Base-by-base conservation (phyloP, 2,113 vertebrate genomes). In the Terrapene triunguis region DNA sequence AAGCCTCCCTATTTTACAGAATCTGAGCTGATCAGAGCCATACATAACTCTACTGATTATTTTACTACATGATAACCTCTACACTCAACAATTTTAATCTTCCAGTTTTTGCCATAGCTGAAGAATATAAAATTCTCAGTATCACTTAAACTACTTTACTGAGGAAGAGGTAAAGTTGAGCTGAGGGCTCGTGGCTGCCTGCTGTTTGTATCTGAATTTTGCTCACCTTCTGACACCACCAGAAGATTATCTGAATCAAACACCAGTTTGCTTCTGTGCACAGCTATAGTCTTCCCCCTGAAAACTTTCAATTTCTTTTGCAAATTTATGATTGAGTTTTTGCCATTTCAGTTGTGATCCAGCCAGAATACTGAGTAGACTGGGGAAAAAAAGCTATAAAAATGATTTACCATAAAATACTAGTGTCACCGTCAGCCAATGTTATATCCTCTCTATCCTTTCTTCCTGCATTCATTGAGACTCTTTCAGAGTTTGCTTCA, bases 321-420 rank as follows among this genome's bases (percentile, higher is more conserved):
- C 21, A 92, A 90, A 89, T 91, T 85, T 95, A 87, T 94, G 85
- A 91, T 42, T 19, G 53, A 89, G 44, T 19, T 94, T 94, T 86
- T 96, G 89, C 86, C 82, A 93, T 95, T 96, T 95, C 88, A 55
- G 47, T 74, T 22, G 50, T 87, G 50, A 59, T 22, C 93, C 51
- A 85, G 76, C 47, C 90, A 19, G 32, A 94, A 80, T 83, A 85
- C 13, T 93, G 86, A 89, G n/a, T 74, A 74, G 50, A 87, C 82
- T 84, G 8, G 53, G 10, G 93, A 87, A 79, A 89, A 89, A 92
- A 96, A 86, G 55, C 76, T 86, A 82, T 91, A 82, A 91, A 94
- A 81, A 72, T 83, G 0, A 89, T 96, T 95, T 96, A 90, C 62
- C 80, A 76, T 25, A 53, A 88, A 96, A 90, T 83, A 57, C 13